A percentile compares a stretch with the other conserved stretches of the same genome.
These are phyloP conservation scores for Macrophya annulata DNA, from an alignment of 2,888 invertebrate genomes.

Conservation along the genomic window DNA sequence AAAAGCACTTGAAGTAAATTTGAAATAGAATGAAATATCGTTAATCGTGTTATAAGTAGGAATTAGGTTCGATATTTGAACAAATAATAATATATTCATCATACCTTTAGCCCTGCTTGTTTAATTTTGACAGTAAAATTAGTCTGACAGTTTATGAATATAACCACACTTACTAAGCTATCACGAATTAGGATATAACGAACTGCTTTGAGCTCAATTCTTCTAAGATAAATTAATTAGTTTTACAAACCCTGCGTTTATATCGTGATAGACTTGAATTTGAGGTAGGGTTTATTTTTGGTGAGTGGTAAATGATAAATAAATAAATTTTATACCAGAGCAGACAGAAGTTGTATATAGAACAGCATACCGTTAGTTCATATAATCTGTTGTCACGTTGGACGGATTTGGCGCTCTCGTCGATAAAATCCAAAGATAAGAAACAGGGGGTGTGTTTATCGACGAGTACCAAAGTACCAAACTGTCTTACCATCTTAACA, in stretches of 20 bases:
- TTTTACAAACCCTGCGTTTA: neutral
- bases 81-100: neutral
- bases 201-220: neutral
- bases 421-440: neutral
- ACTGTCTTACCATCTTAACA: neutral
- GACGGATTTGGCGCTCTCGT: neutral
- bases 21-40: neutral
- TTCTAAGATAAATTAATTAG: neutral
- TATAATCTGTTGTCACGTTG: neutral
- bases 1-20: neutral
- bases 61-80: neutral
- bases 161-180: neutral
- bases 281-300: constrained; percentile 18
- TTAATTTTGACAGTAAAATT: neutral
- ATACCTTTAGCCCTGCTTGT: neutral
- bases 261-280: neutral
- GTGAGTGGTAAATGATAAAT: constrained; percentile 60
- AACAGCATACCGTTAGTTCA: neutral
- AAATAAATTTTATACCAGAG: constrained; percentile 64
- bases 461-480: neutral
- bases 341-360: constrained; percentile 5
- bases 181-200: neutral
- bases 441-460: neutral
- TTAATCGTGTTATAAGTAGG: neutral
- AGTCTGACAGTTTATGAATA: constrained; percentile 31